These are phyloP conservation scores for Gymnothorax javanicus DNA, from an alignment of 2,797 vertebrate genomes.

Conservation along the genomic window DNA sequence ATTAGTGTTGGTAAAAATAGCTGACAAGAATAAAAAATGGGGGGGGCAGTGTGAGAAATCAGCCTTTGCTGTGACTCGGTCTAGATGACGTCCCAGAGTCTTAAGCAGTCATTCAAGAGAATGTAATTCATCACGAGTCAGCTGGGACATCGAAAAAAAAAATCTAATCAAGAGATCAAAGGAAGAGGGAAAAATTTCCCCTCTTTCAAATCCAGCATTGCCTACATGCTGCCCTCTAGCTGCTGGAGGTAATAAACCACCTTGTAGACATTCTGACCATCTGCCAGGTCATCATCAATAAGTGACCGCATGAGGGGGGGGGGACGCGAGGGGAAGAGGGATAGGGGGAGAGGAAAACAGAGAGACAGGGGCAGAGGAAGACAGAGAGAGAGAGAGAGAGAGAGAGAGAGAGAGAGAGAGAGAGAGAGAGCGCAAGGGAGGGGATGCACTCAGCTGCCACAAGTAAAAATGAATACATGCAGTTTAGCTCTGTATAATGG, in stretches of 20 bases:
- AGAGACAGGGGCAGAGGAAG: not conserved
- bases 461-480: not conserved
- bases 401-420: constrained; percentile 35
- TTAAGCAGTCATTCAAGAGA: not conserved
- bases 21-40: not conserved
- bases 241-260: not conserved
- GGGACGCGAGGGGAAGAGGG: not conserved
- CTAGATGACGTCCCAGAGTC: not conserved
- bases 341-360: not conserved
- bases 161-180: not conserved
- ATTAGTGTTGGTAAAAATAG: not conserved
- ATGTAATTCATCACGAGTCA: not conserved
- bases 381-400: constrained; percentile 14
- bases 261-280: not conserved
- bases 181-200: not conserved
- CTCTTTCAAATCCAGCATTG: too few species aligned
- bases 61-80: not conserved
- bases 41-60: not conserved
- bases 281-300: not conserved
- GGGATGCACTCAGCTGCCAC: constrained; percentile 38
- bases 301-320: not conserved
- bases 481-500: constrained; percentile 32
- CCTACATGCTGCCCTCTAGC: not conserved
- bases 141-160: not conserved
- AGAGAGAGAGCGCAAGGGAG: constrained; percentile 31